phyloP scores from a whole-genome alignment of 1,140 invertebrate genomes.

The Drosophila truncata region DNA sequence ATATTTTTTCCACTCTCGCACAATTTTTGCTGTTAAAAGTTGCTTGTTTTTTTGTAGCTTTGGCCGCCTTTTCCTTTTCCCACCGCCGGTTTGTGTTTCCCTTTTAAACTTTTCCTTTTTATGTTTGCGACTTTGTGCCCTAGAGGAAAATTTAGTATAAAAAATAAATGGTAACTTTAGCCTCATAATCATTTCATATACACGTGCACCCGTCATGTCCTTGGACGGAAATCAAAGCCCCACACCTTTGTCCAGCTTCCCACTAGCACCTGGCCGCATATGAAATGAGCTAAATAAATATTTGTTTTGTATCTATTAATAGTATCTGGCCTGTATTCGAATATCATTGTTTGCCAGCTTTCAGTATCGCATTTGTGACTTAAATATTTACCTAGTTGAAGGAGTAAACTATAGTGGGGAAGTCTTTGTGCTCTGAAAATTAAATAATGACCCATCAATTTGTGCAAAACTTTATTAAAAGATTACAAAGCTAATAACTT shows the following conservation, averaged over 20 bases:
- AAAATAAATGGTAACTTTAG: conserved; percentile 52
- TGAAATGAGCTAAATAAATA: conserved; percentile 20
- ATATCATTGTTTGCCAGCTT: not conserved
- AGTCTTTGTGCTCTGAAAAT: conserved; percentile 1
- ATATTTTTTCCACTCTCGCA: conserved; percentile 10
- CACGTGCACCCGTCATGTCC: conserved; percentile 40
- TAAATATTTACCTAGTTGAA: conserved; percentile 26
- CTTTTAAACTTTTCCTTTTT: conserved; percentile 56
- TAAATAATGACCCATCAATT: conserved; percentile 35
- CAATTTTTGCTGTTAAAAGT: conserved; percentile 41
- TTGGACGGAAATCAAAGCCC: conserved; percentile 5
- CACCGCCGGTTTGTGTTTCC: conserved; percentile 46
- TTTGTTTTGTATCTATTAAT: conserved; percentile 7
- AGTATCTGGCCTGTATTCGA: not conserved
- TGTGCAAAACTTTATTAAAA: conserved; percentile 59
- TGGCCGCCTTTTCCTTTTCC: conserved; percentile 43
- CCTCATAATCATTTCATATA: conserved; percentile 45
- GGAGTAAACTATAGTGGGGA: not conserved
- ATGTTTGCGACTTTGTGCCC: conserved; percentile 48
- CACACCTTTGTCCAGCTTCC: not conserved
- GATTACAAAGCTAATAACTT: conserved; percentile 73
- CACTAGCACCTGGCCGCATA: not conserved
- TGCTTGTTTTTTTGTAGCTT: conserved; percentile 48
- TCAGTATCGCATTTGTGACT: conserved; percentile 8
- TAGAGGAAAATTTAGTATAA: conserved; percentile 32